Base-by-base conservation (phyloP, 2,888 invertebrate species). In the Cecidostiba fungosa region DNA sequence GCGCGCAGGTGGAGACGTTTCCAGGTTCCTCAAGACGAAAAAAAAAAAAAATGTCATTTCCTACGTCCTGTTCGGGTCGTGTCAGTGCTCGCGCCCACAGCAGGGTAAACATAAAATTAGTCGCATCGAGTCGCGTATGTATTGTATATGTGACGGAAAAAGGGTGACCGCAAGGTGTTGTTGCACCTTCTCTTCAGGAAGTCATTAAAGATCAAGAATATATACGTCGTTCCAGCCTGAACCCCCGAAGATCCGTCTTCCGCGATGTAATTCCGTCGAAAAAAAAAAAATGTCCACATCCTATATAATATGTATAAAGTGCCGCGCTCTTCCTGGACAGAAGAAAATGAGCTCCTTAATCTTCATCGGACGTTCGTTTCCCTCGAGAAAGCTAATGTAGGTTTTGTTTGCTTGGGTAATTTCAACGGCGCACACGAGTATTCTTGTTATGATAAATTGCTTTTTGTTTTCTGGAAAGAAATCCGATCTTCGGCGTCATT, bases 91-190 rank as follows among this genome's bases (percentile, higher is more conserved):
- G 70, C 80, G 82, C 86, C 73, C 86, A 85, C 84, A 77, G 80
- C 69, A 73, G 88, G 88, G 88, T 89, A 89, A 89, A 89, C 87
- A 87, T 78, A 88, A 89, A 91, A 91, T 91, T 90, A 90, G 88
- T 85, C 88, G 88, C 88, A 85, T 88, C 89, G 88, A 43, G 43
- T 43, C 12, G 43, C 43, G 12, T 43, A 36, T 36, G 12, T n/a
- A n/a, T n/a, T 43, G 43, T 88, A 84, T 88, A 59, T 87, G 86
- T 80, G 87, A 77, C 72, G 85, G 80, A 85, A 85, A n/a, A 74
- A 87, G 86, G 86, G 86, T 88, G 87, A 89, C 89, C 89, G 85
- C 85, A 85, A 85, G 87, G 83, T 85, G 85, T 79, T 85, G 85
- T 79, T 85, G 19, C 59, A 50, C 77, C 54, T 54, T 36, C 36